These are phyloP conservation scores for Chymomyza fuscimana DNA, from an alignment of 2,888 invertebrate species.

Conservation along the genomic window DNA sequence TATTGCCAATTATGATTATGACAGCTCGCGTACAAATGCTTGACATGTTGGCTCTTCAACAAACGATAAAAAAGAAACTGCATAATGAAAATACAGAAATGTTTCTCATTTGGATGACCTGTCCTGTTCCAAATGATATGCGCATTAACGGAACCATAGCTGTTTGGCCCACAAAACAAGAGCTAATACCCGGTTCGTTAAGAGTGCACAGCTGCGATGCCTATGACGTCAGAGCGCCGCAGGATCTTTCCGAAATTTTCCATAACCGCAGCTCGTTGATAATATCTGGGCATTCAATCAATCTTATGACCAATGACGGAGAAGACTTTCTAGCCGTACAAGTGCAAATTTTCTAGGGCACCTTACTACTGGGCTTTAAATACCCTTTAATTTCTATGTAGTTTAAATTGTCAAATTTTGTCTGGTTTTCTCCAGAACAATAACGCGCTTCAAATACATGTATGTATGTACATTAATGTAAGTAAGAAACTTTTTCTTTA, in stretches of 20 bases:
- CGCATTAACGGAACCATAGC: conserved; percentile 62
- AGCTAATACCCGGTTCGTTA: conserved; percentile 49
- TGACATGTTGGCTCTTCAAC: conserved; percentile 38
- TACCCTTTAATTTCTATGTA: no score
- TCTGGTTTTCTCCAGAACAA: no score
- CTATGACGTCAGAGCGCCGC: conserved; percentile 65
- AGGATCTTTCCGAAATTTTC: conserved; percentile 50
- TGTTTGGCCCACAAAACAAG: conserved; percentile 60
- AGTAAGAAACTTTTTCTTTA: no score
- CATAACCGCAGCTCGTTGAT: conserved; percentile 60
- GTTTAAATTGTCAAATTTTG: no score
- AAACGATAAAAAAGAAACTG: not conserved
- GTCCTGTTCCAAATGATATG: conserved; percentile 57
- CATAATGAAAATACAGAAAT: conserved; percentile 34
- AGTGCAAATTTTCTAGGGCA: conserved; percentile 40
- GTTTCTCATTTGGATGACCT: conserved; percentile 74
- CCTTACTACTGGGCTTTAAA: no score
- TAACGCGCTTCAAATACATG: no score
- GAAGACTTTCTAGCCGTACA: conserved; percentile 64
- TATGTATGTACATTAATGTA: no score
- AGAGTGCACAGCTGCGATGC: conserved; percentile 68
- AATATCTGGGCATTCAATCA: conserved; percentile 56
- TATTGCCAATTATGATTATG: conserved; percentile 75
- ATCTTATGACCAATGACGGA: conserved; percentile 60
- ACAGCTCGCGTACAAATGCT: conserved; percentile 55